Conservation (phyloP, 1,140 invertebrate genomes). For the Drosophila trapezifrons region DNA sequence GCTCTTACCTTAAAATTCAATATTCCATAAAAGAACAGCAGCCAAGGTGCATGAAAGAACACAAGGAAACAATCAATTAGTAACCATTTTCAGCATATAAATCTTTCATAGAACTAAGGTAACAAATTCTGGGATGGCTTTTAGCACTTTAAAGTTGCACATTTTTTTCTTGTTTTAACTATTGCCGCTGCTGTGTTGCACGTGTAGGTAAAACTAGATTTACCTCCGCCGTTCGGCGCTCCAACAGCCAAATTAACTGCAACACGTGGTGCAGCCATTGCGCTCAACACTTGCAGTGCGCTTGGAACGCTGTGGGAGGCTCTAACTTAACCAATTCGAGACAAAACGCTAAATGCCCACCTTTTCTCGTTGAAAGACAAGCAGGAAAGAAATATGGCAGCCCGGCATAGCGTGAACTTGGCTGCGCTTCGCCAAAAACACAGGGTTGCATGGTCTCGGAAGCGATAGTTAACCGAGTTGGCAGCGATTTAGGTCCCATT, state of each 20-base stretch:
- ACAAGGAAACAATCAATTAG: background rate
- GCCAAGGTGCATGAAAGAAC: conserved; percentile 5
- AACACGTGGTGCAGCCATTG: conserved; percentile 26
- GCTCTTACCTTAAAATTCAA: conserved; percentile 7
- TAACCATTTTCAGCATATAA: background rate
- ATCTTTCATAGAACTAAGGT: background rate
- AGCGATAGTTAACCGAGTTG: conserved; percentile 16
- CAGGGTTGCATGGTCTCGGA: conserved; percentile 33
- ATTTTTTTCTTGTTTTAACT: conserved; percentile 20
- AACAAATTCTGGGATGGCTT: conserved; percentile 1
- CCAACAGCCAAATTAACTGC: conserved; percentile 7
- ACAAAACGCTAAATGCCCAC: conserved; percentile 68
- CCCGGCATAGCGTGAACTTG: conserved; percentile 57
- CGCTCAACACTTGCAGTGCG: conserved; percentile 6
- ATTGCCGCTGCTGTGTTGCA: conserved; percentile 35
- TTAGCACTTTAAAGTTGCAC: background rate
- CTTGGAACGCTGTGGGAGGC: conserved; percentile 26
- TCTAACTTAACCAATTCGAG: conserved; percentile 71
- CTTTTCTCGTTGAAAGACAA: conserved; percentile 81
- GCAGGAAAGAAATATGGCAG: conserved; percentile 81
- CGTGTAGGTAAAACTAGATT: conserved; percentile 57
- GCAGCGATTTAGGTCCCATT: too few relatives aligned
- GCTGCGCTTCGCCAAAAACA: conserved; percentile 58
- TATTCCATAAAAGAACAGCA: background rate
- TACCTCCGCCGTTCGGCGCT: conserved; percentile 53